Conservation (phyloP, 2,888 invertebrate species). For the Cryptocephalus moraei region DNA sequence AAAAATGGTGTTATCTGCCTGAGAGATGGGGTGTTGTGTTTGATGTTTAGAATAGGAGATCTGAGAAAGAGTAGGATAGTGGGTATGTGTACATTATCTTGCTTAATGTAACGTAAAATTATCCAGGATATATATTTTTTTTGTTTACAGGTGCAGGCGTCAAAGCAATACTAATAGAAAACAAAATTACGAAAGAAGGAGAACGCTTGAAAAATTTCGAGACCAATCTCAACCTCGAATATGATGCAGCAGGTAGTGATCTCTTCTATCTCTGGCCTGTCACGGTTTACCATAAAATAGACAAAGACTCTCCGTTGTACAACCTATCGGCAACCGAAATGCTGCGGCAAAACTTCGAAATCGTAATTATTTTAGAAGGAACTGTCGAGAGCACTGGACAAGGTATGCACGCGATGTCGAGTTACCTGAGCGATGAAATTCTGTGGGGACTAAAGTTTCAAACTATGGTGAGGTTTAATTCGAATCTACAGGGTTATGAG, state of each 20-base stretch:
- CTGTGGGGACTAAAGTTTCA: slow-evolving; percentile 83
- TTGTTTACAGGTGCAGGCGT: slow-evolving; percentile 55
- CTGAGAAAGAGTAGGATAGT: slow-evolving; percentile 89
- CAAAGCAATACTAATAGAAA: slow-evolving; percentile 65
- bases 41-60: slow-evolving; percentile 90
- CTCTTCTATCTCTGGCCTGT: slow-evolving; percentile 95
- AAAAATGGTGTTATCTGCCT: slow-evolving; percentile 78
- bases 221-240: slow-evolving; percentile 52
- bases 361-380: slow-evolving; percentile 83
- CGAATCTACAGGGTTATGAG: slow-evolving; percentile 58
- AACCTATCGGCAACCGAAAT: slow-evolving; percentile 81
- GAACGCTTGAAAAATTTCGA: slow-evolving; percentile 56
- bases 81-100: slow-evolving; percentile 30
- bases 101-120: too few species aligned
- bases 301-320: slow-evolving; percentile 77
- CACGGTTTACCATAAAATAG: slow-evolving; percentile 83
- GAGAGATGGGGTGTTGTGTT: slow-evolving; percentile 70
- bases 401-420: slow-evolving; percentile 65
- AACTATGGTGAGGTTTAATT: slow-evolving; percentile 64
- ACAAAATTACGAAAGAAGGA: slow-evolving; percentile 69
- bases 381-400: slow-evolving; percentile 73
- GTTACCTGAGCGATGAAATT: slow-evolving; percentile 70
- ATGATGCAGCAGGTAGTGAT: slow-evolving; percentile 73
- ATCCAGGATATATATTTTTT: too few species aligned
- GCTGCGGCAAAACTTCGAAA: slow-evolving; percentile 63